Conservation (phyloP, 2,797 vertebrate genomes). For the Bradypodion pumilum region DNA sequence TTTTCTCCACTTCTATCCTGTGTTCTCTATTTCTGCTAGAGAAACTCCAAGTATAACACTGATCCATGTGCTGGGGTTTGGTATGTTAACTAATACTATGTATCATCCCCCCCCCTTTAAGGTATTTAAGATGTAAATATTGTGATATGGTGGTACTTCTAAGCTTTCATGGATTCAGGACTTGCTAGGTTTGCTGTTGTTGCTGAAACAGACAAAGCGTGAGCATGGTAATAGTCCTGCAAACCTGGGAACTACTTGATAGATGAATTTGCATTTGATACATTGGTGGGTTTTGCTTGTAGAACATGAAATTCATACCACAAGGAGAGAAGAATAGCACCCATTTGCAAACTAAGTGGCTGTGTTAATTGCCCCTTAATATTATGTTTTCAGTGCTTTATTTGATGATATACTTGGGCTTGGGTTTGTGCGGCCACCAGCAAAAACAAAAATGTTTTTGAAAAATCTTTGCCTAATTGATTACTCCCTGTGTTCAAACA, state of each 20-base stretch:
- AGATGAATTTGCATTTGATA: neutral
- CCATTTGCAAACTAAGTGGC: neutral
- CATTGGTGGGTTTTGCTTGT: neutral
- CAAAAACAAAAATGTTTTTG: neutral
- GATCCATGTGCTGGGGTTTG: neutral
- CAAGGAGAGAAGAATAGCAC: too few species aligned
- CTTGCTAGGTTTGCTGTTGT: too few species aligned
- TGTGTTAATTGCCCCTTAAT: neutral
- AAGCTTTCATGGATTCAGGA: too few species aligned
- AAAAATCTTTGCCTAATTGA: slow-evolving; percentile 16
- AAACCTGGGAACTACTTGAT: neutral
- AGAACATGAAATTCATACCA: neutral
- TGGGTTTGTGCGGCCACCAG: neutral
- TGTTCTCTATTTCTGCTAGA: too few species aligned
- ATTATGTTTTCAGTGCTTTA: neutral
- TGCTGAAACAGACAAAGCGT: too few species aligned
- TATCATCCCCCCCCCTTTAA: neutral
- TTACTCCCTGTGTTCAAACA: slow-evolving; percentile 14
- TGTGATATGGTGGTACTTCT: too few species aligned
- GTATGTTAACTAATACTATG: neutral
- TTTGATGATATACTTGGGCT: neutral
- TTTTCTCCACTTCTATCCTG: too few species aligned
- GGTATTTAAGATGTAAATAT: neutral
- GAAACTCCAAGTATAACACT: too few species aligned
- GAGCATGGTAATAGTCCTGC: neutral